phyloP scores from a whole-genome alignment of 2,797 vertebrate species.

The Liparis tanakae region DNA sequence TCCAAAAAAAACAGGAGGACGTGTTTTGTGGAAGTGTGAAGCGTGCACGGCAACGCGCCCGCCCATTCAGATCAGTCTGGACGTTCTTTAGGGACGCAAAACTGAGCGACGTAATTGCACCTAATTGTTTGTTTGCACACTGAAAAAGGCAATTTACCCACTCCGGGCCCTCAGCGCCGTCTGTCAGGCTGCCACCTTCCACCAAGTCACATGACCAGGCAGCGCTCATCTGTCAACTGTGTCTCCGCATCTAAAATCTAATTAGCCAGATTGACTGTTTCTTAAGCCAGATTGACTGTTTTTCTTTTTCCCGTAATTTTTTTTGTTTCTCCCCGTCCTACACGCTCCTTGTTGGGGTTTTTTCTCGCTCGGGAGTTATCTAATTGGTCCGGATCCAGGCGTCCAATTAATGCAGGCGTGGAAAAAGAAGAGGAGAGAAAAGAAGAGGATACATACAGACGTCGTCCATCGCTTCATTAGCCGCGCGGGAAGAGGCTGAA shows the following conservation, averaged over 20 bases:
- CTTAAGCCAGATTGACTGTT: slow-evolving; percentile 46
- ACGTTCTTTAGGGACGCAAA: slow-evolving; percentile 31
- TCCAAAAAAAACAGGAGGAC: slow-evolving; percentile 24
- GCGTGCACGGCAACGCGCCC: neutral
- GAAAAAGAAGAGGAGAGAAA: neutral
- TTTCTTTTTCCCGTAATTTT: slow-evolving; percentile 31
- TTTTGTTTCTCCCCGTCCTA: slow-evolving; percentile 34
- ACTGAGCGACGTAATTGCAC: slow-evolving; percentile 42
- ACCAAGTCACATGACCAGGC: slow-evolving; percentile 31
- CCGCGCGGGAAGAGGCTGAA: slow-evolving; percentile 33
- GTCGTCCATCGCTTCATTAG: slow-evolving; percentile 58
- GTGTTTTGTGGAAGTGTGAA: neutral
- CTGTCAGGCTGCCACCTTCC: slow-evolving; percentile 51
- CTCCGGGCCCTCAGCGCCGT: slow-evolving; percentile 33
- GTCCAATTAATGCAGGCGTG: slow-evolving; percentile 75
- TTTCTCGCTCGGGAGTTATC: slow-evolving; percentile 50
- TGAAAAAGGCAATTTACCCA: slow-evolving; percentile 32
- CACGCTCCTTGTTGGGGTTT: slow-evolving; percentile 53
- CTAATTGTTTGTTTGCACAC: slow-evolving; percentile 58
- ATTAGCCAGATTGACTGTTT: too few relatives aligned
- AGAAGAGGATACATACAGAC: slow-evolving; percentile 54
- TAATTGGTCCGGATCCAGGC: slow-evolving; percentile 79
- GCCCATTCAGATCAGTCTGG: slow-evolving; percentile 21
- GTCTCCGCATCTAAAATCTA: slow-evolving; percentile 44
- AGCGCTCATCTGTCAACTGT: slow-evolving; percentile 25